Conservation (phyloP, 2,113 vertebrate genomes). For the Zapus hudsonius region DNA sequence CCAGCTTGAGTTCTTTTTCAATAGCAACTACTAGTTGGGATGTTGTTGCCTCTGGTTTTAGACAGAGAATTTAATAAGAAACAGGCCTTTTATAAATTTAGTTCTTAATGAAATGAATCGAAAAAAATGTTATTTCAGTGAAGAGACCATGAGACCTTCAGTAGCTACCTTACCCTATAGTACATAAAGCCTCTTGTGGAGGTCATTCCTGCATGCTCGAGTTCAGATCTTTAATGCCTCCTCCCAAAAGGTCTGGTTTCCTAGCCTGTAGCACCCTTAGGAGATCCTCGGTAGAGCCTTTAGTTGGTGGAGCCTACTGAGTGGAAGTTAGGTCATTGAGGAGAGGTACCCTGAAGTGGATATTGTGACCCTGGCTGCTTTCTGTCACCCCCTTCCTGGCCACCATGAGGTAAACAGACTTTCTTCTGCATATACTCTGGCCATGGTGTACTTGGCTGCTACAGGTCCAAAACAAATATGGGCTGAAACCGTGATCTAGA, state of each 20-base stretch:
- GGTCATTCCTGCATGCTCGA: neutral
- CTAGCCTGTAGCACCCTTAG: neutral
- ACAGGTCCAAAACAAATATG: neutral
- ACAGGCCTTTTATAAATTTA: conserved; percentile 15
- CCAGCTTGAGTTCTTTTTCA: conserved; percentile 12
- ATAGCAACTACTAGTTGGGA: neutral
- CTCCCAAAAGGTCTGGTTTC: neutral
- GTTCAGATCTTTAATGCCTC: neutral
- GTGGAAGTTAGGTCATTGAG: neutral
- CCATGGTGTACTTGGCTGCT: neutral
- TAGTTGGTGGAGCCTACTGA: neutral
- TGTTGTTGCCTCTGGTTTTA: neutral
- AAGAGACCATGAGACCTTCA: neutral
- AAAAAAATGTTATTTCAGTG: neutral
- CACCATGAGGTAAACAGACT: neutral
- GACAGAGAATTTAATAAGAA: conserved; percentile 3
- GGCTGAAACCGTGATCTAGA: neutral
- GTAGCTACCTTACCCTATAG: neutral
- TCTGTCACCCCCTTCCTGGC: neutral
- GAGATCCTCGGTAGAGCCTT: neutral
- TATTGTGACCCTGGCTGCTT: neutral
- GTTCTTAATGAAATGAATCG: neutral
- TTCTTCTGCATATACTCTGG: neutral
- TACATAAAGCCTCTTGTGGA: neutral
- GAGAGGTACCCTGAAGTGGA: neutral